These are phyloP conservation scores for Teleopsis dalmanni DNA, from an alignment of 1,140 invertebrate genomes.

Conservation along the genomic window DNA sequence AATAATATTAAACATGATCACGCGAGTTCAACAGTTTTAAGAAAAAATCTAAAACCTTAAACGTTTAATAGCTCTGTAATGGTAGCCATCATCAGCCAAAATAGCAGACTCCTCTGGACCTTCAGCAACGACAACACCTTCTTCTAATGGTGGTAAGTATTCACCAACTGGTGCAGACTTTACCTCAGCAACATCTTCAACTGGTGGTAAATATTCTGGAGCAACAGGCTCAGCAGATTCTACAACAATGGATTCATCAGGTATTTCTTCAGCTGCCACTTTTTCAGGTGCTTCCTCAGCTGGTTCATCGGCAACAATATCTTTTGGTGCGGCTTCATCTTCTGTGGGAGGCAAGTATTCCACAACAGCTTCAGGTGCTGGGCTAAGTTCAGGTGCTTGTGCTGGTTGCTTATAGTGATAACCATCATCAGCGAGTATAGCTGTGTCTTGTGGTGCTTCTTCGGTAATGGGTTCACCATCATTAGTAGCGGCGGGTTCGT, in stretches of 20 bases:
- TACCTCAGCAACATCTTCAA: too few relatives aligned
- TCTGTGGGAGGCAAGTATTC: slow-evolving; percentile 28
- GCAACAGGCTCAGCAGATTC: too few relatives aligned
- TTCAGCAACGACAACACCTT: background rate
- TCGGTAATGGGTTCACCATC: slow-evolving; percentile 22
- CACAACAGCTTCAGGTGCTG: slow-evolving; percentile 21
- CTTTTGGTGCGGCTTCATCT: background rate
- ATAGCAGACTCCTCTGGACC: slow-evolving; percentile 19
- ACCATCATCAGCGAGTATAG: slow-evolving; percentile 24
- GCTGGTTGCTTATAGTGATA: slow-evolving; percentile 34
- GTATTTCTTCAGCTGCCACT: too few relatives aligned
- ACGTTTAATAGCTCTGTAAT: slow-evolving; percentile 30
- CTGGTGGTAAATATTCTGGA: too few relatives aligned
- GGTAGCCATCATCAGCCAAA: slow-evolving; percentile 33
- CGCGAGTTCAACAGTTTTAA: too few relatives aligned
- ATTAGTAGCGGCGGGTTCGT: slow-evolving; percentile 9
- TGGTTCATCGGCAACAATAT: background rate
- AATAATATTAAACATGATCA: too few relatives aligned
- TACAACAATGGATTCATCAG: too few relatives aligned
- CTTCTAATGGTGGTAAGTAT: background rate
- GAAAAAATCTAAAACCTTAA: background rate
- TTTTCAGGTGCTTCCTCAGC: too few relatives aligned
- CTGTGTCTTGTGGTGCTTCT: slow-evolving; percentile 24
- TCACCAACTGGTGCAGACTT: background rate
- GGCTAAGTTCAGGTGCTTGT: slow-evolving; percentile 18